Conservation (phyloP, 2,113 vertebrate genomes). For the Mixornis gularis region DNA sequence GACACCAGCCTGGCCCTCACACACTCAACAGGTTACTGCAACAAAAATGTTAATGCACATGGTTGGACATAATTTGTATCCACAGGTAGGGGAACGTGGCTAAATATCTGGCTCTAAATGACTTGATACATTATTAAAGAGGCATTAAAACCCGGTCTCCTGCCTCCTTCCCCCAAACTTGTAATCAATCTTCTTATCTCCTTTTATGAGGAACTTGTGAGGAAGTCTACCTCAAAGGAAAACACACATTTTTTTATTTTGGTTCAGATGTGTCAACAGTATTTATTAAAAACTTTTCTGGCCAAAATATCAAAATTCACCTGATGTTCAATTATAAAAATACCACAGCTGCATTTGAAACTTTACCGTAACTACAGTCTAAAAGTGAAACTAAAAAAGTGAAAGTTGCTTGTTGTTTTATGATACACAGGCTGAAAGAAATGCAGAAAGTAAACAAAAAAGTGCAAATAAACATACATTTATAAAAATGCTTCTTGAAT, state of each 20-base stretch:
- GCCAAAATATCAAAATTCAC: neutral
- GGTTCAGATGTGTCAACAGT: neutral
- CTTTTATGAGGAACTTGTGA: neutral
- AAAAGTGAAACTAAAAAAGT: constrained; percentile 66
- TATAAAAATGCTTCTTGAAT: neutral
- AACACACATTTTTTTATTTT: neutral
- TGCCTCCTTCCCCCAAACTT: neutral
- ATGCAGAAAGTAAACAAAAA: constrained; percentile 44
- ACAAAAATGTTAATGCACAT: neutral
- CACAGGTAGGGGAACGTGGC: neutral
- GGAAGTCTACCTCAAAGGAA: neutral
- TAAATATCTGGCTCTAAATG: neutral
- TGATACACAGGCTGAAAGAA: neutral
- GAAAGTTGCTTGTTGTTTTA: constrained; percentile 50
- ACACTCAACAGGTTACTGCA: neutral
- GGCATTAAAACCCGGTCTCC: neutral
- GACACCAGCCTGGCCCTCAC: neutral
- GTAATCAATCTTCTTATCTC: neutral
- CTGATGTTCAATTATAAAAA: constrained; percentile 12
- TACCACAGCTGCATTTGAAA: constrained; percentile 31
- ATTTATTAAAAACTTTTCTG: neutral
- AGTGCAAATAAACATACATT: neutral
- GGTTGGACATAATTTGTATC: neutral
- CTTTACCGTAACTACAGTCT: constrained; percentile 20
- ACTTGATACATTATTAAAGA: neutral